Evolutionary conservation across 1,140 invertebrate species (phyloP), one percentile per base, ranked within the genome.

Genomic region (Uloborus diversus): DNA sequence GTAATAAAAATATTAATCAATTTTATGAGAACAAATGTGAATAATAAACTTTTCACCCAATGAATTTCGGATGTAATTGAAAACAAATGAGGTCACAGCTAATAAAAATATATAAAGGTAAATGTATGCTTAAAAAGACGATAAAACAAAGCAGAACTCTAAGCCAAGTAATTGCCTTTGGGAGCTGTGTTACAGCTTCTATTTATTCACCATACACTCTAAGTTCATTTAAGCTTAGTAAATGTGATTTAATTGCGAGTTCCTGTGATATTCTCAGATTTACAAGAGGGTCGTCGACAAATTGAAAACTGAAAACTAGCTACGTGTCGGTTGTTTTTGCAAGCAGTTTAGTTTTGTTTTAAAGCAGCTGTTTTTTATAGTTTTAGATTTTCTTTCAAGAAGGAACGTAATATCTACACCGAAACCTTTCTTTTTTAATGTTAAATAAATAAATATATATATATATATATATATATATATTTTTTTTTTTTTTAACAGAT

Each of bases 1-100:
- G 61, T 30, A 68, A 68, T 68, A 68, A 68, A 68, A 68, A 68
- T 68, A 47, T 68, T 68, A 68, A 68, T 68, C 64, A 47, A 27
- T 68, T 32, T 68, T n/a, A 49, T 64, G 20, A 23, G 35, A 25
- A 68, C 47, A 51, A 68, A 49, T 35, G 4, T n/a, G 14, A 49
- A 23, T 13, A 64, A 33, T 17, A 51, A 68, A 30, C n/a, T 51
- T 64, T 27, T 25, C 42, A 23, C 35, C 27, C 27, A 68, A 49
- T 49, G 64, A 68, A 68, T 30, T 51, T 47, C 64, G 37, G n/a
- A n/a, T 47, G 35, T 68, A 68, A 68, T 68, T 68, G 64, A 68
- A 68, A 68, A 68, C 47, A 68, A 68, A 68, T 68, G 64, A 68
- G 64, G 64, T 68, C 51, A 35, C 35, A 56, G 49, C 13, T 11